Evolutionary conservation across 2,888 invertebrate genomes (phyloP), one percentile per base, ranked within the genome.

Genomic region (Copidosoma aretas): DNA sequence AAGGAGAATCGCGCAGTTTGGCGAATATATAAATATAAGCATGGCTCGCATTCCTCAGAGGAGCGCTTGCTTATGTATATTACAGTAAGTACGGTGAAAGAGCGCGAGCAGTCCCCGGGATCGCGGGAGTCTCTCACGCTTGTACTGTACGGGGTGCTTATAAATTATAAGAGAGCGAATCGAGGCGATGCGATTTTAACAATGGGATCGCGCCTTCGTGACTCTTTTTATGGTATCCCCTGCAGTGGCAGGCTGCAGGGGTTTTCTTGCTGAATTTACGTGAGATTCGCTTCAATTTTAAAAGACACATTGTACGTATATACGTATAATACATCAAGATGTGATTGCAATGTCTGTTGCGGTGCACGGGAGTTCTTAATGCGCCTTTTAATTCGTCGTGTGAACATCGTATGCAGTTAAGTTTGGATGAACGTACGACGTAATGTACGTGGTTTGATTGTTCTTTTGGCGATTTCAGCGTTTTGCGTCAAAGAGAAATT

Each of bases 101-200:
- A 63, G 17, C 43, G 32, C 64, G 60, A 25, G n/a, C n/a, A n/a
- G n/a, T n/a, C n/a, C n/a, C n/a, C 54, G 57, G n/a, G 53, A 68
- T 71, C 68, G 54, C 67, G 68, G 65, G 71, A 71, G 32, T 57
- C 57, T 68, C 68, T 68, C 71, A 71, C 67, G 68, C 25, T 21
- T 21, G n/a, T n/a, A n/a, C n/a, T n/a, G n/a, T n/a, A n/a, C n/a
- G 32, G 32, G 32, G 32, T 8, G 8, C 8, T 5, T 32, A 49
- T 10, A 41, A 43, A 70, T 25, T 12, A 41, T 19, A 41, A 14
- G 53, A 32, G 51, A 10, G 25, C 2, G 43, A 46, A 21, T 57
- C 60, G 56, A 32, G 49, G 39, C 53, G 52, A 32, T 60, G 46
- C 51, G 53, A 61, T 51, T 49, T 64, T 41, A 64, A 67, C 71